Percentiles rank a stretch among this genome's conserved stretches.
Evolutionary conservation across 2,888 invertebrate genomes (phyloP).

Genomic region (Perithous albicinctus): DNA sequence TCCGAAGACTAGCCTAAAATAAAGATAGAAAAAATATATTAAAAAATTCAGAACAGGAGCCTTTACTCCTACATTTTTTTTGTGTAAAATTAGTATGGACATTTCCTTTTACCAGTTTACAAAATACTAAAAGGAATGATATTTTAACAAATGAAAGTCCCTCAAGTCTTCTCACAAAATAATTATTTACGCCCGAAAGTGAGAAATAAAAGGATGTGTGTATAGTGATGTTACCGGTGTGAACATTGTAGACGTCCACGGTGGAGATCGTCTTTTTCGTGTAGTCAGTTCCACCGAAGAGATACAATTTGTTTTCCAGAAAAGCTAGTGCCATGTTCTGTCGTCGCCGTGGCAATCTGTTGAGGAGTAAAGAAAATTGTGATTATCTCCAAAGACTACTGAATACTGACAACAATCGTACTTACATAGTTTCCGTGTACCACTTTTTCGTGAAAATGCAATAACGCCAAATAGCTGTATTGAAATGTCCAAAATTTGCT

Average conservation of each 20-base stretch:
- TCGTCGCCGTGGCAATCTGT: slow-evolving; percentile 73
- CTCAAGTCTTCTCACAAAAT: no score
- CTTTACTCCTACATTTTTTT: no score
- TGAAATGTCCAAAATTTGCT: slow-evolving; percentile 75
- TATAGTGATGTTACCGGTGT: slow-evolving; percentile 68
- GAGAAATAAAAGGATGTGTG: no score
- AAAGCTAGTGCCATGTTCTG: slow-evolving; percentile 78
- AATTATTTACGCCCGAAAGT: no score
- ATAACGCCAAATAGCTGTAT: slow-evolving; percentile 77
- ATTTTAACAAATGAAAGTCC: no score
- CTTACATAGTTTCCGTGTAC: slow-evolving; percentile 74
- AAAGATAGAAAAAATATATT: no score
- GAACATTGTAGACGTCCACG: slow-evolving; percentile 75
- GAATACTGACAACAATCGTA: not conserved
- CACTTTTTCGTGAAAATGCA: slow-evolving; percentile 78
- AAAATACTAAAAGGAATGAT: no score
- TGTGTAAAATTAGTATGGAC: no score
- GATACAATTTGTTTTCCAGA: slow-evolving; percentile 73
- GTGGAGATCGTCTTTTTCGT: slow-evolving; percentile 62
- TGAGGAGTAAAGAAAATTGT: not conserved
- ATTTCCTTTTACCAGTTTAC: no score
- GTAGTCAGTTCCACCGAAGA: slow-evolving; percentile 77
- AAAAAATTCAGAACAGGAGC: no score
- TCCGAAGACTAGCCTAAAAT: no score
- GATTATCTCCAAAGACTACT: not conserved